phyloP scores from a whole-genome alignment of 2,113 vertebrate species.

The Ceyx margarethae region DNA sequence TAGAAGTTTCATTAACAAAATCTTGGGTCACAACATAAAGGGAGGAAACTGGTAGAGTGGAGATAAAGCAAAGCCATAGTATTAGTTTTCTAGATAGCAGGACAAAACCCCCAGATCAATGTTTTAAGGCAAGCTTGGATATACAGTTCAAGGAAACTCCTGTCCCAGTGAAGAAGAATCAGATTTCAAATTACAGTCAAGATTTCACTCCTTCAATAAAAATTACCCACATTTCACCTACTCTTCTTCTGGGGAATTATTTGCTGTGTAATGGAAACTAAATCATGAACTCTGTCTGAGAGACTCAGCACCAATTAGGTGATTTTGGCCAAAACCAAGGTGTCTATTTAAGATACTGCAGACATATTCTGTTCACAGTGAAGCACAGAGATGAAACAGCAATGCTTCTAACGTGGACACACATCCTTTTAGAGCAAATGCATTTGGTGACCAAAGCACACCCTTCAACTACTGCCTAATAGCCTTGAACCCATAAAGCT shows the following conservation, averaged over 20 bases:
- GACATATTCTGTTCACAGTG: not conserved
- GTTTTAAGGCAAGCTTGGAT: not conserved
- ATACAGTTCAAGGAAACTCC: not conserved
- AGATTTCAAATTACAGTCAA: not conserved
- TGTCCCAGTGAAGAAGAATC: not conserved
- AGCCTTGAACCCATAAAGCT: not conserved
- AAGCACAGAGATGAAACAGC: not conserved
- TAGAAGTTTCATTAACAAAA: not conserved
- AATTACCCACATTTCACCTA: not conserved
- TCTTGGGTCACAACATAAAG: not conserved
- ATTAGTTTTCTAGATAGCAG: not conserved
- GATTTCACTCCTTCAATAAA: not conserved
- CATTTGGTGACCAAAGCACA: not conserved
- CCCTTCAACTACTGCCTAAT: not conserved
- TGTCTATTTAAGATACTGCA: not conserved
- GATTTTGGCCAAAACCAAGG: not conserved
- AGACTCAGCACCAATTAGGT: not conserved
- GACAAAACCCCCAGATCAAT: rapidly evolving
- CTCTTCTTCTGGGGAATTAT: not conserved
- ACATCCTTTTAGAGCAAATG: not conserved
- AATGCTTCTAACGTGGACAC: not conserved
- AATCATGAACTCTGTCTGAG: not conserved
- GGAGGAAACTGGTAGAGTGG: not conserved
- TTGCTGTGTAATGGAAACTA: not conserved
- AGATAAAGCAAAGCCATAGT: not conserved